Conservation (phyloP, 2,888 invertebrate species). For the Lepidocyrtoides sp. region DNA sequence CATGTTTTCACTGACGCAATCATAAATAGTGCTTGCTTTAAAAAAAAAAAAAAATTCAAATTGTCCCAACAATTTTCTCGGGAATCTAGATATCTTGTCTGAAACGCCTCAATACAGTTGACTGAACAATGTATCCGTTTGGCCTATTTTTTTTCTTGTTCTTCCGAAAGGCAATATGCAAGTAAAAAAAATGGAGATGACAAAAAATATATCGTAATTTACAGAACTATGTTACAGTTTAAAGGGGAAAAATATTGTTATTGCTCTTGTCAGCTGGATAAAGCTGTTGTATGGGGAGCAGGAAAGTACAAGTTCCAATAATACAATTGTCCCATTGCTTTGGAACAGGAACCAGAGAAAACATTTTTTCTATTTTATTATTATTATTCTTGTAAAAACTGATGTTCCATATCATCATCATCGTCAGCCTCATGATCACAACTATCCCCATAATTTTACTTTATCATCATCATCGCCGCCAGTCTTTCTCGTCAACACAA, state of each 20-base stretch:
- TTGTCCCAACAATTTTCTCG: too few species aligned
- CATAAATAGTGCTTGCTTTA: too few species aligned
- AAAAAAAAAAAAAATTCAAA: too few species aligned
- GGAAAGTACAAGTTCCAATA: background rate
- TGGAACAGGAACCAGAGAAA: background rate
- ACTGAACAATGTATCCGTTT: background rate
- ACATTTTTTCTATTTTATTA: background rate
- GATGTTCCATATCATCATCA: slow-evolving; percentile 31
- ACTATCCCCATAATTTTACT: slow-evolving; percentile 11
- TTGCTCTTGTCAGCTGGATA: background rate
- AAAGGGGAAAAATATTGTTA: background rate
- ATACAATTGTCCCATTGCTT: background rate
- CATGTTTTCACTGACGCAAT: too few species aligned
- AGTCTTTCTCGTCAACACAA: background rate
- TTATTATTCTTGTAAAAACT: slow-evolving; percentile 37
- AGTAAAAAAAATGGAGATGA: background rate
- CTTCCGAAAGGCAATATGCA: background rate
- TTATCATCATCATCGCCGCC: background rate
- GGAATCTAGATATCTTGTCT: too few species aligned
- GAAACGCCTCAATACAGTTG: too few species aligned
- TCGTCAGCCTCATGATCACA: background rate
- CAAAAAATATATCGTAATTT: background rate
- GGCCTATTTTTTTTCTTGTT: slow-evolving; percentile 2
- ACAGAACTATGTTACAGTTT: background rate
- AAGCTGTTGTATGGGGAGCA: background rate